These are phyloP conservation scores for Brachymystax lenok DNA, from an alignment of 2,797 vertebrate genomes.

Conservation along the genomic window DNA sequence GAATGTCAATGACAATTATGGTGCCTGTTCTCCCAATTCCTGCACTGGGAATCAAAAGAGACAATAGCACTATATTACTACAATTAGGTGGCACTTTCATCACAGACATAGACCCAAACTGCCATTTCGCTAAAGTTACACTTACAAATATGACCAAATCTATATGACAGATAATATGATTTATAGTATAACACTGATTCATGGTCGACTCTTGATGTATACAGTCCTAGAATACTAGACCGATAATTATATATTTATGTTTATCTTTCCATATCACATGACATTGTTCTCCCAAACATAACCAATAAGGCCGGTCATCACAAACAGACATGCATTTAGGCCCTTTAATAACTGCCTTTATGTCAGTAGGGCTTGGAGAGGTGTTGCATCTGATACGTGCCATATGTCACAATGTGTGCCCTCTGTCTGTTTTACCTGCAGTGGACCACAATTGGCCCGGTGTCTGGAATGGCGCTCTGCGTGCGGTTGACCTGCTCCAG, in stretches of 20 bases:
- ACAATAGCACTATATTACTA: neutral
- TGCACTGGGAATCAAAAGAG: constrained; percentile 63
- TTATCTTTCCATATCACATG: too few species aligned
- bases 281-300: neutral
- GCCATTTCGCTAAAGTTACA: neutral
- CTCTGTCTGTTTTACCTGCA: constrained; percentile 80
- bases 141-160: neutral
- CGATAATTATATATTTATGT: neutral
- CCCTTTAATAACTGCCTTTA: neutral
- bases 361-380: neutral
- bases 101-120: neutral
- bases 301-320: neutral
- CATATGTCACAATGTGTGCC: neutral
- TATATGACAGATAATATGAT: neutral
- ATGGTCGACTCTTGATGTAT: neutral
- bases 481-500: constrained; percentile 85
- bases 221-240: neutral
- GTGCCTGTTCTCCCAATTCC: constrained; percentile 89
- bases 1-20: constrained; percentile 86
- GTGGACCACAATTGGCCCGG: constrained; percentile 87
- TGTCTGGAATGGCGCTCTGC: constrained; percentile 76
- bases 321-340: neutral
- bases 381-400: neutral
- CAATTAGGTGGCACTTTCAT: neutral
- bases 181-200: neutral